A percentile compares a stretch with the other conserved stretches of the same genome.
These are phyloP conservation scores for Poliocrania exsul DNA, from an alignment of 2,797 vertebrate species.

Conservation along the genomic window DNA sequence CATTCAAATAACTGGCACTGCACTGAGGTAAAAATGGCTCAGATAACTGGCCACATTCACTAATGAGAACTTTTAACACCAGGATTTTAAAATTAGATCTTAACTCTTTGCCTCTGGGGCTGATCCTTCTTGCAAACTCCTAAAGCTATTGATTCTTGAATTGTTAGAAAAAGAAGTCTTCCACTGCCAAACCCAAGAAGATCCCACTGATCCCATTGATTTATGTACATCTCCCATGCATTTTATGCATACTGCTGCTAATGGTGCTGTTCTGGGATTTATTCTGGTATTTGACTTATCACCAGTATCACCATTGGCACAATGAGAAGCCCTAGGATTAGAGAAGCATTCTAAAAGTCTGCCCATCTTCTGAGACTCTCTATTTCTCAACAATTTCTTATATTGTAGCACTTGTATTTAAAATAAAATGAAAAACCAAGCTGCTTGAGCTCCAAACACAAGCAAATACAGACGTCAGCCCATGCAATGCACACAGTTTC, in stretches of 20 bases:
- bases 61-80: background rate
- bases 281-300: background rate
- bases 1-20: background rate
- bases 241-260: background rate
- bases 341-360: background rate
- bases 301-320: rapidly evolving
- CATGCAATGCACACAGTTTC: slow-evolving; percentile 70
- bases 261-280: background rate
- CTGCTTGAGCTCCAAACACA: background rate
- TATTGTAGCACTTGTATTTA: rapidly evolving
- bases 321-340: background rate
- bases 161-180: background rate
- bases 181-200: background rate
- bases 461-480: slow-evolving; percentile 43
- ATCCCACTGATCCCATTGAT: background rate
- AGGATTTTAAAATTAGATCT: background rate
- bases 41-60: background rate
- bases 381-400: background rate
- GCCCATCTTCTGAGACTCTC: background rate
- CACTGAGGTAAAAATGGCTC: background rate
- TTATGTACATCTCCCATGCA: background rate
- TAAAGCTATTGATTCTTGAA: background rate
- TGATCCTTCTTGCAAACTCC: background rate
- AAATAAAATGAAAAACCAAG: background rate
- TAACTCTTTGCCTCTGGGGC: background rate